These are phyloP conservation scores for Sclerodermus sp. DNA, from an alignment of 2,888 invertebrate species.

Conservation along the genomic window DNA sequence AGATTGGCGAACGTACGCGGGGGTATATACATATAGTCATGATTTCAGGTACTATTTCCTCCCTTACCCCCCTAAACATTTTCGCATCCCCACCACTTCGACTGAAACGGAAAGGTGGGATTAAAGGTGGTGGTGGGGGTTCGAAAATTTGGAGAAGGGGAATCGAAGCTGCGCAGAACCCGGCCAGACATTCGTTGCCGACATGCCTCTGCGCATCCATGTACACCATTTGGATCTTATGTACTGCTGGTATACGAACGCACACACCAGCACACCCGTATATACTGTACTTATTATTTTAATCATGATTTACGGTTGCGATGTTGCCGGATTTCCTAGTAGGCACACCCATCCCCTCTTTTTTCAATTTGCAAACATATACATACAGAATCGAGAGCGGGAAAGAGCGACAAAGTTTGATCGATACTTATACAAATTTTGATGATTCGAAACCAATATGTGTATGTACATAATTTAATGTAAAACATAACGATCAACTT, in stretches of 20 bases:
- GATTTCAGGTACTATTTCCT: constrained; percentile 43
- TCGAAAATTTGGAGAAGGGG: constrained; percentile 30
- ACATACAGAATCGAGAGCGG: constrained; percentile 22
- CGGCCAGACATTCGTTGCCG: constrained; percentile 23
- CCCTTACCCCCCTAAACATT: constrained; percentile 28
- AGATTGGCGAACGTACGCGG: constrained; percentile 53
- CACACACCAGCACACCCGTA: constrained; percentile 11
- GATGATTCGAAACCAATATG: neutral
- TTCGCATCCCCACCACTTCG: constrained; percentile 23
- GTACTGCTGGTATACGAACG: constrained; percentile 32
- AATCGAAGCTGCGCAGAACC: constrained; percentile 52
- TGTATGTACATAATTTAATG: too few species aligned
- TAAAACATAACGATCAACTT: too few species aligned
- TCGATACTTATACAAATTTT: constrained; percentile 27
- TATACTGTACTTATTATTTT: constrained; percentile 56
- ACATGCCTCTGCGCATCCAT: constrained; percentile 44
- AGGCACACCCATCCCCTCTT: constrained; percentile 48
- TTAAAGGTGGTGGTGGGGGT: constrained; percentile 28
- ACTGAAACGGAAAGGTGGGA: constrained; percentile 40
- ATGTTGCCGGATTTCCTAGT: constrained; percentile 45
- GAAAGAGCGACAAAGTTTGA: constrained; percentile 34
- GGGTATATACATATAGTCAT: constrained; percentile 41
- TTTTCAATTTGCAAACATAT: constrained; percentile 27
- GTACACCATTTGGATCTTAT: constrained; percentile 35
- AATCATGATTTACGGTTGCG: constrained; percentile 55